Evolutionary conservation across 2,888 invertebrate species (phyloP), one percentile per base, ranked within the genome.

Genomic region (Cataglyphis cursor): DNA sequence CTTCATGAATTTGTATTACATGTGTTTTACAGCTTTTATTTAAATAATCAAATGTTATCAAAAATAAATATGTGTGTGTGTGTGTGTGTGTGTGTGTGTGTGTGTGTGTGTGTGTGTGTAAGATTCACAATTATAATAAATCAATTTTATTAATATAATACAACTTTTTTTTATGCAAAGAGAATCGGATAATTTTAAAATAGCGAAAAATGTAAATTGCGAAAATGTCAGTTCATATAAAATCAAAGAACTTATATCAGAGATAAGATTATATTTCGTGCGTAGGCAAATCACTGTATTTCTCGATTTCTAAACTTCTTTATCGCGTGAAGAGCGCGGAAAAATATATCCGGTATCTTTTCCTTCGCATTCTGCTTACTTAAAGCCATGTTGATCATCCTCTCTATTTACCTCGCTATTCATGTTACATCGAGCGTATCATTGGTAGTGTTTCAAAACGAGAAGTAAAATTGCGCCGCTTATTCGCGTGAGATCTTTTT

Each of bases 381-480:
- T 72, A 80, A 41, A 72, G 61, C 44, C 59, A 59, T 38, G 70
- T 72, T 80, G 78, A 80, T 80, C 78, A 80, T 72, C 59, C 44
- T 78, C 21, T 9, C 72, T 72, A 80, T 80, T 80, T 80, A 78
- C 44, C 57, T 41, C 72, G 35, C 78, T 41, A 80, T 80, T 80
- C 72, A 80, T 44, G 59, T 80, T 80, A 72, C 70, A 61, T 80
- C 72, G 59, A 80, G 78, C 78, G 78, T 80, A 48, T 80, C 59
- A 80, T 80, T 70, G 48, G 59, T 24, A 80, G 48, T 72, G 78
- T 72, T 72, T 21, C 48, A 48, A 80, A 44, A 78, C 18, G 78
- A 59, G 72, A 44, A 61, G 35, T 61, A 59, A 80, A 80, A 70
- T 48, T 57, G 59, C 59, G 44, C 21, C 44, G 57, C 12, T 68